Conservation (phyloP, 53 echinoderm and acorn worm genomes). For the Mesocentrotus franciscanus region DNA sequence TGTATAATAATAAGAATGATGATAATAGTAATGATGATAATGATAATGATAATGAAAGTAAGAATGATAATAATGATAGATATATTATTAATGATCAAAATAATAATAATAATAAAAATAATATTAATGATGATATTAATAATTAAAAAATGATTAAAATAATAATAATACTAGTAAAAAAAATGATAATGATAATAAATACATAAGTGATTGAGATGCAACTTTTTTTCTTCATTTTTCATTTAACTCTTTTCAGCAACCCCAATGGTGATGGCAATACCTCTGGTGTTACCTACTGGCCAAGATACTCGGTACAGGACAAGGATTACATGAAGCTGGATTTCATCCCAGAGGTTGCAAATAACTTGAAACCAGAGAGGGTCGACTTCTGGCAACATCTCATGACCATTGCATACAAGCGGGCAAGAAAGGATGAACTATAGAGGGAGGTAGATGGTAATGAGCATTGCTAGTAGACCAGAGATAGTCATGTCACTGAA, state of each 20-base stretch:
- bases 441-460: not conserved
- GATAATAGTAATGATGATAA: not conserved
- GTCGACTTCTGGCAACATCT: constrained; percentile 85
- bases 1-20: not conserved
- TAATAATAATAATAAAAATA: too few relatives aligned
- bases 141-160: too few relatives aligned
- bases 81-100: too few relatives aligned
- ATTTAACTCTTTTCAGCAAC: not conserved
- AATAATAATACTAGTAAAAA: too few relatives aligned
- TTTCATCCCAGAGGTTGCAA: constrained; percentile 63
- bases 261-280: constrained; percentile 77
- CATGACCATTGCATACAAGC: constrained; percentile 61
- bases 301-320: constrained; percentile 67
- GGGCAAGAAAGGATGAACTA: constrained; percentile 30
- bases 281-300: constrained; percentile 74
- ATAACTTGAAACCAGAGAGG: constrained; percentile 75
- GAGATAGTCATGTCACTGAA: not conserved
- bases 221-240: not conserved
- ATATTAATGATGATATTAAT: too few relatives aligned
- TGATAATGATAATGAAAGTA: too few relatives aligned
- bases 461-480: not conserved
- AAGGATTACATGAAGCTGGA: constrained; percentile 85
- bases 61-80: too few relatives aligned
- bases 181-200: too few relatives aligned
- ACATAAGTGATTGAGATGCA: not conserved